A percentile compares a stretch with the other conserved stretches of the same genome.
phyloP scores from a whole-genome alignment of 2,797 vertebrate genomes.

The Caiman crocodilus region DNA sequence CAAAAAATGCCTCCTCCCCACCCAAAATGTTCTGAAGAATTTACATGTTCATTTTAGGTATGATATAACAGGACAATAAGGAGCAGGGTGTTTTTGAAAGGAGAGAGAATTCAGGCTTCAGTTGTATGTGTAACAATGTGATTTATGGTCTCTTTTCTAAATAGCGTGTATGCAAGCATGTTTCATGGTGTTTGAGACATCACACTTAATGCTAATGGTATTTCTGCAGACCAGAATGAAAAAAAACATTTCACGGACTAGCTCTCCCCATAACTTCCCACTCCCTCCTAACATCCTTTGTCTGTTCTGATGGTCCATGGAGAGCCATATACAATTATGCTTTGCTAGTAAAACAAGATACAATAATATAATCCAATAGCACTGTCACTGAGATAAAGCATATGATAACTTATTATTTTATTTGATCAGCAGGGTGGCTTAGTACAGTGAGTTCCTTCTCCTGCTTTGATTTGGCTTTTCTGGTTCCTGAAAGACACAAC shows the following conservation, averaged over 20 bases:
- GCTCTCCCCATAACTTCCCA: not conserved
- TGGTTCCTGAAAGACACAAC: constrained; percentile 60
- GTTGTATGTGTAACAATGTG: not conserved
- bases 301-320: not conserved
- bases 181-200: constrained; percentile 31
- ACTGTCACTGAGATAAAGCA: constrained; percentile 57
- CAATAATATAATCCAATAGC: constrained; percentile 56
- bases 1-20: not conserved
- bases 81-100: constrained; percentile 17
- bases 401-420: constrained; percentile 60
- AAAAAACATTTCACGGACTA: not conserved
- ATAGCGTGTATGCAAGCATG: constrained; percentile 31
- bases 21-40: not conserved
- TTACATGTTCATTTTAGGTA: not conserved
- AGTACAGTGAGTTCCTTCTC: constrained; percentile 45
- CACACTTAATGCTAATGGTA: not conserved
- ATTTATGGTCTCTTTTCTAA: constrained; percentile 5
- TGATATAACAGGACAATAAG: constrained; percentile 7
- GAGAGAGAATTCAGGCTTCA: constrained; percentile 24
- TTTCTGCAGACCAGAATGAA: constrained; percentile 16
- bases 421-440: constrained; percentile 67
- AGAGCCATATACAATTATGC: constrained; percentile 47
- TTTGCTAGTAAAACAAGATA: constrained; percentile 61
- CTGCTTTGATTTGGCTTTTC: constrained; percentile 54
- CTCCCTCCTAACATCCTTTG: not conserved